Evolutionary conservation across 2,797 vertebrate genomes (phyloP), one percentile per base, ranked within the genome.

Genomic region (Notolabrus celidotus): DNA sequence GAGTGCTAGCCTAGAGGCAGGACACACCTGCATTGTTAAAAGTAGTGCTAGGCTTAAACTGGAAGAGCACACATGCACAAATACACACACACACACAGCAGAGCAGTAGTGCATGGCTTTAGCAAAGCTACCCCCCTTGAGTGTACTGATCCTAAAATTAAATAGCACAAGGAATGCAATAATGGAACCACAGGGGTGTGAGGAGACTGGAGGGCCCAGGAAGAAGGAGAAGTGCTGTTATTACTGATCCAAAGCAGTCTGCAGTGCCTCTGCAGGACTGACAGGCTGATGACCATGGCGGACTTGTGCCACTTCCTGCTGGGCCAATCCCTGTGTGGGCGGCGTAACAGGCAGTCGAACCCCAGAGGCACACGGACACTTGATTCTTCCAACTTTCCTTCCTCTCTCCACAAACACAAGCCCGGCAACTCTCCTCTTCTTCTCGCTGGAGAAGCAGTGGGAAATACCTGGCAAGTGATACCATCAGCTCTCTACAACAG

Each of bases 381-480:
- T 56, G 68, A 86, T 79, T 83, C 68, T 69, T 58, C 25, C 57
- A 63, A 47, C 55, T 74, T 74, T 72, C 58, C 74, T 77, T 72
- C 67, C 56, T 65, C 39, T 78, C 61, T 42, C 68, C 51, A 43
- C 61, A 23, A 59, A 79, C 58, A 55, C 65, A 57, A 66, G 50
- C 49, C 67, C 67, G 62, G 84, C 73, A 84, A 66, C 68, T 84
- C 79, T 79, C 47, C 61, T n/a, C 69, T 72, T 67, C 83, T 83
- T 74, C 74, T 69, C 59, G 8, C 63, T 82, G 84, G 78, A 79
- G 85, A 80, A 82, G 83, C 67, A 76, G 74, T 71, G 80, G 88
- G 87, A 91, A 91, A 92, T 91, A 92, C 89, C 88, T 91, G 71
- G 72, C 83, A 89, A 88, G 86, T 59, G 66, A 90, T 90, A 86